These are phyloP conservation scores for Datnioides undecimradiatus DNA, from an alignment of 2,113 vertebrate genomes.

Conservation along the genomic window DNA sequence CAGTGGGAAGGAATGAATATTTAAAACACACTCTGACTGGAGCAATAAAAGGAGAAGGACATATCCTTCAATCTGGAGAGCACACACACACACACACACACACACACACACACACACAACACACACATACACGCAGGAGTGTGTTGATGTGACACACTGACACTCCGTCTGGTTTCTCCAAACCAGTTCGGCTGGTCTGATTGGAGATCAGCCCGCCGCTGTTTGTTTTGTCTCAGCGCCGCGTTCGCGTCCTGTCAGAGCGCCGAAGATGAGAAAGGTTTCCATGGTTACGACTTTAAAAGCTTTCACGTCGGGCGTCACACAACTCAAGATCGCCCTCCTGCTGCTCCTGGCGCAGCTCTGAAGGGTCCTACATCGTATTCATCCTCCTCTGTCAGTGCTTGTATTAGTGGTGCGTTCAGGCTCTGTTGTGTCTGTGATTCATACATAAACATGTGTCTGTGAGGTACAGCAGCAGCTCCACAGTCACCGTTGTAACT, in stretches of 20 bases:
- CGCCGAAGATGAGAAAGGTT: constrained; percentile 27
- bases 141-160: constrained; percentile 33
- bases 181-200: constrained; percentile 49
- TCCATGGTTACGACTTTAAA: constrained; percentile 58
- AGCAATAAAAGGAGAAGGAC: constrained; percentile 64
- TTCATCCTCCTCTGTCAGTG: background rate
- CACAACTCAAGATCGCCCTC: background rate
- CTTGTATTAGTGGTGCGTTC: background rate
- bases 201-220: background rate
- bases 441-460: too few relatives aligned
- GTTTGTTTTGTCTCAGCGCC: constrained; percentile 24
- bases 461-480: too few relatives aligned
- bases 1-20: constrained; percentile 69
- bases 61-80: constrained; percentile 50
- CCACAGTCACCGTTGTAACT: too few relatives aligned
- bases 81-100: background rate
- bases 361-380: background rate
- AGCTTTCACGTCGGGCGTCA: constrained; percentile 37
- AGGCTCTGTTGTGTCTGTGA: background rate
- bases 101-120: constrained; percentile 7
- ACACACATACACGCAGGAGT: constrained; percentile 1
- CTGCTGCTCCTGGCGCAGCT: background rate
- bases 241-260: constrained; percentile 22
- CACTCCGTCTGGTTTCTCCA: constrained; percentile 2
- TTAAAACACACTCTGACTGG: constrained; percentile 70